Evolutionary conservation across 2,113 vertebrate genomes (phyloP).

Genomic region (Hydrochoerus hydrochaeris): DNA sequence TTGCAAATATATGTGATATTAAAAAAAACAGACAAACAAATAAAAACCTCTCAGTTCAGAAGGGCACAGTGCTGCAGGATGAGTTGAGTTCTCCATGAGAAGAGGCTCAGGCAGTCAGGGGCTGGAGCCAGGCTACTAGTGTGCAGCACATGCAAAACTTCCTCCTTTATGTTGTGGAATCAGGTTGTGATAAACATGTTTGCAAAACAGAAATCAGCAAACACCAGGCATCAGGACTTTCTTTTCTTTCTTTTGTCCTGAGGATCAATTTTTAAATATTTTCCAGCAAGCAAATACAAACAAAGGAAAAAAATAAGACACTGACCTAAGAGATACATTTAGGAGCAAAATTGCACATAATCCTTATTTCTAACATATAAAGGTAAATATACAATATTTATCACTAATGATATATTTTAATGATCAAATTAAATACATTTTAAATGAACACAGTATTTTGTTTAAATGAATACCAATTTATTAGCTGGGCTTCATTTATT

Average conservation of each 20-base stretch:
- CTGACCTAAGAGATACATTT: not conserved
- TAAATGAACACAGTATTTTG: not conserved
- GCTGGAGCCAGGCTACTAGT: fast-evolving
- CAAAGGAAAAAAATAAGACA: not conserved
- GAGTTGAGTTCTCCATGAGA: no score
- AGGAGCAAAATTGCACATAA: not conserved
- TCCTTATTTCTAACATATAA: not conserved
- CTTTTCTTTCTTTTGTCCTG: fast-evolving
- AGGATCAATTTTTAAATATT: not conserved
- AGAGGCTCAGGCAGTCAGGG: fast-evolving
- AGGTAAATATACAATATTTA: not conserved
- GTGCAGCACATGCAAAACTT: fast-evolving
- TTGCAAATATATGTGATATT: not conserved
- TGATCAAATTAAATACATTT: not conserved
- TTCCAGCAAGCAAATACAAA: not conserved
- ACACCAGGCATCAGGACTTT: not conserved
- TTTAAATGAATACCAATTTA: not conserved
- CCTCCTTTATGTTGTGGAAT: fast-evolving
- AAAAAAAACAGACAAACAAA: not conserved
- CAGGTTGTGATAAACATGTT: not conserved
- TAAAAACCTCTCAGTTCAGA: no score
- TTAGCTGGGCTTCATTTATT: not conserved
- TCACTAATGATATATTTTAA: not conserved
- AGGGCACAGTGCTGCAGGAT: not conserved
- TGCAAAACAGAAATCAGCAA: not conserved